Evolutionary conservation across 2,797 vertebrate species (phyloP).

Genomic region (Aeoliscus strigatus): DNA sequence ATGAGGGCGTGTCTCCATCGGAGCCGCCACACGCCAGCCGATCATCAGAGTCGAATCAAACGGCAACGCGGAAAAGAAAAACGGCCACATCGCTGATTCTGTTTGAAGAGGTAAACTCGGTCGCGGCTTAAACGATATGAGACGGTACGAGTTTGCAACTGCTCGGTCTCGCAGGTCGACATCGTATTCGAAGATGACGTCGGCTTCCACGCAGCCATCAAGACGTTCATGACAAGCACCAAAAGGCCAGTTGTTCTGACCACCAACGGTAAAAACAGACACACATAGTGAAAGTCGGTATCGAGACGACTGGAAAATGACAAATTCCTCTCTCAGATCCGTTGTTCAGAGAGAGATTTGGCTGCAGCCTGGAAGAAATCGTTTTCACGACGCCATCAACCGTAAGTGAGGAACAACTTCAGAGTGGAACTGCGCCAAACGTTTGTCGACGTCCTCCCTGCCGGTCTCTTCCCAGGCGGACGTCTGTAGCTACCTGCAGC

Average conservation of each 20-base stretch:
- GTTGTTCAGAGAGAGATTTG: conserved; percentile 82
- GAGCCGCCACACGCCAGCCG: conserved; percentile 39
- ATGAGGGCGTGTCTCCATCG: conserved; percentile 5
- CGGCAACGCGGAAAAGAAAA: conserved; percentile 63
- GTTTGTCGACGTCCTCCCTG: too few relatives aligned
- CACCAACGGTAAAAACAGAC: conserved; percentile 78
- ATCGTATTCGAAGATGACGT: conserved; percentile 90
- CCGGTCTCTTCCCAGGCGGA: conserved; percentile 65
- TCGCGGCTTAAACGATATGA: not conserved
- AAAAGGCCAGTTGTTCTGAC: conserved; percentile 92
- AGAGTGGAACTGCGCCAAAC: too few relatives aligned
- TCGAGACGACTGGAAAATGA: not conserved
- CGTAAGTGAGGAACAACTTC: conserved; percentile 80
- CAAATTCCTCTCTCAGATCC: conserved; percentile 75
- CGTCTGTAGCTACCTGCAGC: conserved; percentile 84
- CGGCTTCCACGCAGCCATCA: conserved; percentile 88
- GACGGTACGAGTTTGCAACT: not conserved
- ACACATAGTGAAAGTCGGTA: not conserved
- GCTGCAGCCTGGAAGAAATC: conserved; percentile 82
- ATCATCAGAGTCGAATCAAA: conserved; percentile 9
- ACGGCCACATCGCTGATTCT: conserved; percentile 88
- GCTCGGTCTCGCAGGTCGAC: conserved; percentile 73
- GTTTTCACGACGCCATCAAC: conserved; percentile 77
- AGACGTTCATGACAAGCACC: conserved; percentile 87
- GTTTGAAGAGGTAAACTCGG: conserved; percentile 86